A percentile compares a stretch with the other conserved stretches of the same genome.
phyloP scores from a whole-genome alignment of 2,888 invertebrate genomes.

The Tipula confusa region DNA sequence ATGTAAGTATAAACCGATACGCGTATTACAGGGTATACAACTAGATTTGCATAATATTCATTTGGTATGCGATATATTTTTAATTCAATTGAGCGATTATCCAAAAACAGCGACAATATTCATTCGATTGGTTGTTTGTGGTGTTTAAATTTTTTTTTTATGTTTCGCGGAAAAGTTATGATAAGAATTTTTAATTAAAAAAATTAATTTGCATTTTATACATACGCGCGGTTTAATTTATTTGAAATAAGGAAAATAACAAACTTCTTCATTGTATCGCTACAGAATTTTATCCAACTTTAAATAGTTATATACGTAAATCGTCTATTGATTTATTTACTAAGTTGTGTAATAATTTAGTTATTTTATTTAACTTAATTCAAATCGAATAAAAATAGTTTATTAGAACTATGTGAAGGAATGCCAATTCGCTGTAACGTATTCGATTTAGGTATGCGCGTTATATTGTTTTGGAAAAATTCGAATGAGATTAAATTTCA shows the following conservation, averaged over 20 bases:
- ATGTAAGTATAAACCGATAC: too few relatives aligned
- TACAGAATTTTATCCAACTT: not conserved
- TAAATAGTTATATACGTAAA: too few relatives aligned
- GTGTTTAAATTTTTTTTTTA: not conserved
- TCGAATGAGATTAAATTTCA: not conserved
- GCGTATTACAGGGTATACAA: too few relatives aligned
- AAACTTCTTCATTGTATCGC: not conserved
- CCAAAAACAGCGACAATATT: not conserved
- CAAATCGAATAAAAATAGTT: not conserved
- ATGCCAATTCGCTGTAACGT: not conserved
- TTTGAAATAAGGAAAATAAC: not conserved
- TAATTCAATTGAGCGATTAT: not conserved
- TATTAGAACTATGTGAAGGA: not conserved
- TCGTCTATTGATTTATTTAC: not conserved
- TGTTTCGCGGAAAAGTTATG: not conserved
- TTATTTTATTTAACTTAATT: not conserved
- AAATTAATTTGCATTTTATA: not conserved
- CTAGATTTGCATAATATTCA: not conserved
- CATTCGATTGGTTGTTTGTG: not conserved
- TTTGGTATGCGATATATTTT: not conserved
- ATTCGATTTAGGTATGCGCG: not conserved
- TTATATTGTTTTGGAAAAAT: not conserved
- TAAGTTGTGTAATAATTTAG: not conserved
- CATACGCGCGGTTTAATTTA: not conserved
- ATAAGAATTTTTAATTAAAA: constrained; percentile 7